phyloP scores from a whole-genome alignment of 1,140 invertebrate genomes.

The Dryas iulia region DNA sequence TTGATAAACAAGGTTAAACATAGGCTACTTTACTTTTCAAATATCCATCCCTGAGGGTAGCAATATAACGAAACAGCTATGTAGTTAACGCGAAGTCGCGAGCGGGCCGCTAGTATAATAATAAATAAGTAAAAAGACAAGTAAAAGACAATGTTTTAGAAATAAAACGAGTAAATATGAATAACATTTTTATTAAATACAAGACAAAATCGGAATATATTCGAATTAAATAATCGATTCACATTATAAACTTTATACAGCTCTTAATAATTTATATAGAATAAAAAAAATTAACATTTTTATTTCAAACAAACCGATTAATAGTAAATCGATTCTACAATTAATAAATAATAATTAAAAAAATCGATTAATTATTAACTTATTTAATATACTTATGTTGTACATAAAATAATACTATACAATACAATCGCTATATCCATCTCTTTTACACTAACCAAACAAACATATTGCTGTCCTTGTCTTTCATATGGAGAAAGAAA shows the following conservation, averaged over 20 bases:
- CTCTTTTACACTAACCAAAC: neutral
- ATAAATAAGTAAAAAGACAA: no score
- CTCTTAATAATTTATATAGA: no score
- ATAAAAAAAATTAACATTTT: neutral
- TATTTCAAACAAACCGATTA: neutral
- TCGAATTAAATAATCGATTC: neutral
- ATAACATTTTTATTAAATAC: neutral
- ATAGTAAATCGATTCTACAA: neutral
- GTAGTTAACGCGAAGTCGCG: no score
- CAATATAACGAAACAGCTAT: no score
- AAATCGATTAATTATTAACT: neutral
- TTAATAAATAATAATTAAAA: neutral
- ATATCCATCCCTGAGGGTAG: no score
- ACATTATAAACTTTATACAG: neutral
- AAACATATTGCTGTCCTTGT: neutral
- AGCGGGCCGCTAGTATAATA: no score
- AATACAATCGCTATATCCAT: neutral
- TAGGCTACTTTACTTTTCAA: no score
- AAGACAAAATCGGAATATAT: neutral
- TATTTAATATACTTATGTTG: neutral
- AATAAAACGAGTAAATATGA: neutral
- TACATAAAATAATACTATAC: conserved; percentile 1
- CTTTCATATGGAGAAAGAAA: no score
- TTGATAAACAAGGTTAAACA: no score
- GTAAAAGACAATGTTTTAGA: neutral